These are phyloP conservation scores for Ursus arctos DNA, from an alignment of 2,113 vertebrate species.

Conservation along the genomic window DNA sequence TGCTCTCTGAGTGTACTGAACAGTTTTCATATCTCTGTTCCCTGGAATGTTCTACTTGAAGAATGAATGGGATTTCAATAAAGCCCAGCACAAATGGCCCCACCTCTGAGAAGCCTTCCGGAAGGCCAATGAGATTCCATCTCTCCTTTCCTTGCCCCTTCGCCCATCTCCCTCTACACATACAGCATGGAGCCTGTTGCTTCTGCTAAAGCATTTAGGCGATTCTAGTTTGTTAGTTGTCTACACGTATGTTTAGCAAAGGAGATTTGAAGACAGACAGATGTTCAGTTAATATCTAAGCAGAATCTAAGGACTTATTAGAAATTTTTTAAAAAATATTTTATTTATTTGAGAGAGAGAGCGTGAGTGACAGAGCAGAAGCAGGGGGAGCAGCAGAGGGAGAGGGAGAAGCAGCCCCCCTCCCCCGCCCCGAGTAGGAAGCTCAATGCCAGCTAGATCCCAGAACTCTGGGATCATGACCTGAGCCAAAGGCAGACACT, in stretches of 20 bases:
- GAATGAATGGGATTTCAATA: not conserved
- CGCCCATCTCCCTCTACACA: not conserved
- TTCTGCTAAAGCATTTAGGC: not conserved
- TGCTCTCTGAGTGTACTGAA: not conserved
- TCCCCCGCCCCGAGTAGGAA: not conserved
- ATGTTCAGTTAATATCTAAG: not conserved
- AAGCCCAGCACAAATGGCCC: not conserved
- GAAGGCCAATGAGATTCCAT: not conserved
- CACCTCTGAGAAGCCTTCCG: not conserved
- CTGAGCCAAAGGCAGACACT: not conserved
- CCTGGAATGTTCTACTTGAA: not conserved
- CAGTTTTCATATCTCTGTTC: not conserved
- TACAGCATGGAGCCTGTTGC: not conserved
- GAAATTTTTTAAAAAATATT: not conserved
- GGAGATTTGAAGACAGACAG: not conserved
- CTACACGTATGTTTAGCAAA: not conserved
- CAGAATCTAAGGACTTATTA: not conserved
- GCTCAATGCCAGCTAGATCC: not conserved
- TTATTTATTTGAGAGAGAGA: no score
- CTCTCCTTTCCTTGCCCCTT: not conserved
- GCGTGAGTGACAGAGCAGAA: not conserved
- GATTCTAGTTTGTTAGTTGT: not conserved
- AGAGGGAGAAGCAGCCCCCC: not conserved
- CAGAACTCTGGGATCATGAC: not conserved
- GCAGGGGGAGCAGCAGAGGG: no score